Percentiles rank a stretch among this genome's conserved stretches.
Evolutionary conservation across 2,113 vertebrate genomes (phyloP).

Genomic region (Leuciscus idus): DNA sequence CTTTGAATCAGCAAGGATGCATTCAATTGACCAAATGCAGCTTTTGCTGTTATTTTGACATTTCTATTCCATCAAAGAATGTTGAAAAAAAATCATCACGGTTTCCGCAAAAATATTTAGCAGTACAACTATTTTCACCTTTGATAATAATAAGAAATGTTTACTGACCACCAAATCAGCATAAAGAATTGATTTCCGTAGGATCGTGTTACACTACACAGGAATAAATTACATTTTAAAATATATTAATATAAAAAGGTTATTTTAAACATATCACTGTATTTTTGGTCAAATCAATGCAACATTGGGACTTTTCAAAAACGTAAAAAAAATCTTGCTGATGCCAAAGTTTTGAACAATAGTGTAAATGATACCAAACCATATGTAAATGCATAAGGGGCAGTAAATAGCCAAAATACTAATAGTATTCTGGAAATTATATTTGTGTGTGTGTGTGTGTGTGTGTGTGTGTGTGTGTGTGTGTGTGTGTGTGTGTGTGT

Average conservation of each 20-base stretch:
- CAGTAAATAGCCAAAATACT: not conserved
- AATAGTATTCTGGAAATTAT: not conserved
- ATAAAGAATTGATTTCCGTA: no score
- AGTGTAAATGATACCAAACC: not conserved
- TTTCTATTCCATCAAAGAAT: no score
- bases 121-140: no score
- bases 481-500: not conserved
- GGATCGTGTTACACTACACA: no score
- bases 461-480: not conserved
- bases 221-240: no score
- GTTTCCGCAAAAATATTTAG: no score
- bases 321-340: not conserved
- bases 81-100: no score
- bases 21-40: not conserved
- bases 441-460: not conserved
- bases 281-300: not conserved
- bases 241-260: no score
- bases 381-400: not conserved
- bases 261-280: not conserved
- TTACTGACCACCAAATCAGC: no score
- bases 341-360: not conserved
- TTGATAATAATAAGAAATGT: no score
- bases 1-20: not conserved
- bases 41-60: no score
- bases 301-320: not conserved